Conservation (phyloP, 2,113 vertebrate genomes). For the Carassius auratus region DNA sequence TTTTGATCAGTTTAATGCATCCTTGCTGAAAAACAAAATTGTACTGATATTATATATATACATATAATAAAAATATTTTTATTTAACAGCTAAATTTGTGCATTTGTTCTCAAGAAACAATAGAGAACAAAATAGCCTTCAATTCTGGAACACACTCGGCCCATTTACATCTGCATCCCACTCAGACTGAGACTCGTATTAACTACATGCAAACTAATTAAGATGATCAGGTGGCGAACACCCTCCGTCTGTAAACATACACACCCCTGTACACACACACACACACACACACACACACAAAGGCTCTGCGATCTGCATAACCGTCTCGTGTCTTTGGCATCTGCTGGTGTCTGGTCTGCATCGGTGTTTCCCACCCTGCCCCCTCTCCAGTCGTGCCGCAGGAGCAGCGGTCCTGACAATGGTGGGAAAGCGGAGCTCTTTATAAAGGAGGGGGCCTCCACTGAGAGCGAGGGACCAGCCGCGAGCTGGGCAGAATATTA, state of each 20-base stretch:
- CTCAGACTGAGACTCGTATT: slow-evolving; percentile 50
- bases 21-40: too few relatives aligned
- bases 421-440: slow-evolving; percentile 57
- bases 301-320: slow-evolving; percentile 57
- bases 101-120: neutral
- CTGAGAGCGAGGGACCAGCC: slow-evolving; percentile 43
- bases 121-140: neutral
- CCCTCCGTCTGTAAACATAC: slow-evolving; percentile 49
- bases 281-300: slow-evolving; percentile 54
- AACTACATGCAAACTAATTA: slow-evolving; percentile 56
- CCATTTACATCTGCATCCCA: slow-evolving; percentile 51
- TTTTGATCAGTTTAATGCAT: too few relatives aligned
- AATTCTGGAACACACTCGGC: neutral
- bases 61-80: neutral
- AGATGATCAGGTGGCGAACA: slow-evolving; percentile 58
- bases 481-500: slow-evolving; percentile 61
- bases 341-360: slow-evolving; percentile 58
- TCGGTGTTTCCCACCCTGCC: slow-evolving; percentile 58
- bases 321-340: slow-evolving; percentile 60
- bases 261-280: slow-evolving; percentile 43
- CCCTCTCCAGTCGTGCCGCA: slow-evolving; percentile 44
- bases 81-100: neutral
- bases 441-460: slow-evolving; percentile 60
- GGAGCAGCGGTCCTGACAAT: slow-evolving; percentile 58
- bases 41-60: too few relatives aligned